Base-by-base conservation (phyloP, 2,888 invertebrate genomes). In the Patella pellucida region DNA sequence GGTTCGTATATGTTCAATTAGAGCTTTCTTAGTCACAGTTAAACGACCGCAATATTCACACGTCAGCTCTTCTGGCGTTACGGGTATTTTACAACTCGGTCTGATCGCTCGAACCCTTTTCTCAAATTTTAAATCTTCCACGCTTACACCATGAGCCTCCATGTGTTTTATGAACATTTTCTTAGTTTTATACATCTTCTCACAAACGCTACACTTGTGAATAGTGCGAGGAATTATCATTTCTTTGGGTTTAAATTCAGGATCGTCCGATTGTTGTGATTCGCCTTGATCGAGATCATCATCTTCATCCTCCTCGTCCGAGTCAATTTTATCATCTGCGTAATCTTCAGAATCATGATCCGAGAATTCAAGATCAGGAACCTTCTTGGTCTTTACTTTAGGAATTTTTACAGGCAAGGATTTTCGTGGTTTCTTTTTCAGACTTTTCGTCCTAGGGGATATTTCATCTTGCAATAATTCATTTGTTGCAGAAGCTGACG, bases 31-130 rank as follows among this genome's bases (percentile, higher is more conserved):
- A 11, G 69, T 27, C 11, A 31, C 27, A 9, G n/a, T 27, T 11
- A n/a, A n/a, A 12, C n/a, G n/a, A 27, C 51, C 69, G 31, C 69
- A 69, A 19, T 27, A n/a, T 5, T 69, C 69, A 69, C 69, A 69
- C 9, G 62, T 62, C 19, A 62, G 11, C 3, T 11, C 14, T 62
- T 62, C 23, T 23, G 62, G 3, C 2, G 19, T 12, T 12, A 23
- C 62, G 23, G 62, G 14, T 23, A 19, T 23, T 62, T 62, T 62
- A 23, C 19, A 12, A 19, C 23, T 23, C 14, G 11, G 19, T 62
- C 23, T 62, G 41, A 9, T 41, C 41, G 1, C 41, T 9, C 41
- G 41, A 41, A 9, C 7, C 41, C 9, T 41, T 41, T 41, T 41
- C 41, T 41, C 41, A 41, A 41, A 41, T 41, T 41, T 41, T 41